phyloP scores from a whole-genome alignment of 23 tunicate genomes.

The Clavelina lepadiformis region DNA sequence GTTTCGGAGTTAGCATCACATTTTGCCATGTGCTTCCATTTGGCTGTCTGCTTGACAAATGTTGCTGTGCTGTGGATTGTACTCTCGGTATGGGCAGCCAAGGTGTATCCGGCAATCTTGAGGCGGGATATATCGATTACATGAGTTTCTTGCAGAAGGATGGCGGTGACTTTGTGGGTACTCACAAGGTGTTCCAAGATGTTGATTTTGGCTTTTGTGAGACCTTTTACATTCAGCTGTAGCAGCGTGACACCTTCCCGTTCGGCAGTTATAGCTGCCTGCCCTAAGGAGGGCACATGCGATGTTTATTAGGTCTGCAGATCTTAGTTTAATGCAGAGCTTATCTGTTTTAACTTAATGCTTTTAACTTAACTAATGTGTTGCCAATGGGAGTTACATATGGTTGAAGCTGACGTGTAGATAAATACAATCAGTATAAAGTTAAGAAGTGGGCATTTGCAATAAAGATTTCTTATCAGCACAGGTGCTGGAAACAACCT shows the following conservation, averaged over 20 bases:
- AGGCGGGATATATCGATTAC: constrained; percentile 6
- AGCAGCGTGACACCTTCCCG: constrained; percentile 2
- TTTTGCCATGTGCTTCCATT: neutral
- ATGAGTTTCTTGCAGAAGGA: neutral
- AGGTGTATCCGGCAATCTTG: neutral
- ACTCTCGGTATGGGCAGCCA: constrained; percentile 8
- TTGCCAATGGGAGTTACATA: too few species aligned
- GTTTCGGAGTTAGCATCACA: neutral
- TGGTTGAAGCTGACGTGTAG: too few species aligned
- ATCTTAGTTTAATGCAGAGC: too few species aligned
- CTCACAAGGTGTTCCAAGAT: constrained; percentile 2
- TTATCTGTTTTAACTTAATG: too few species aligned
- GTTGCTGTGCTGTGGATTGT: neutral
- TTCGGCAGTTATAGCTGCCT: constrained; percentile 3
- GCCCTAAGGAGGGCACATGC: constrained; percentile 3
- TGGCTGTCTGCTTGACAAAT: neutral
- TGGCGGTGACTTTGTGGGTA: constrained; percentile 6
- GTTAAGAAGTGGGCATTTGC: too few species aligned
- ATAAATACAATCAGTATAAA: too few species aligned
- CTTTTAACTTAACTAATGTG: too few species aligned
- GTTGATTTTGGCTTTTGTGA: constrained; percentile 3
- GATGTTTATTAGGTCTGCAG: too few species aligned
- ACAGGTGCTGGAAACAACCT: too few species aligned
- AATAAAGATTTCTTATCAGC: too few species aligned
- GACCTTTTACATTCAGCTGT: neutral